Percentiles rank a stretch among this genome's conserved stretches.
Conservation (phyloP, 1,140 invertebrate genomes). For the Nymphalis io region DNA sequence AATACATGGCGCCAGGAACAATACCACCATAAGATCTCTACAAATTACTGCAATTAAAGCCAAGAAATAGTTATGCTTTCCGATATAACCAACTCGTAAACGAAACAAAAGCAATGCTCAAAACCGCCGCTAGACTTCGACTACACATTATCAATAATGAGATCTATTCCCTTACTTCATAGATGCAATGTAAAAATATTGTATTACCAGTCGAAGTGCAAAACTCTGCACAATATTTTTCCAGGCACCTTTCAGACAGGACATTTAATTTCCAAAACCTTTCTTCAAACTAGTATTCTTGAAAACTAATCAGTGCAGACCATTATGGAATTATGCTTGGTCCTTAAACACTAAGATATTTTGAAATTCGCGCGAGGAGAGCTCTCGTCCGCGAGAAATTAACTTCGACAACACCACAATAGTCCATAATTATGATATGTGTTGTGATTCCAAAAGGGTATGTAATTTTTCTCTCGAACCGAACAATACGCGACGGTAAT, state of each 20-base stretch:
- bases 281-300: slow-evolving; percentile 72
- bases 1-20: slow-evolving; percentile 49
- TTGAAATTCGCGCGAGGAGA: slow-evolving; percentile 57
- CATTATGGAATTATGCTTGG: slow-evolving; percentile 60
- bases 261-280: slow-evolving; percentile 59
- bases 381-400: slow-evolving; percentile 63
- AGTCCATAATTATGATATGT: slow-evolving; percentile 81
- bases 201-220: not conserved
- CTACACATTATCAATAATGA: slow-evolving; percentile 23
- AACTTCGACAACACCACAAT: slow-evolving; percentile 74
- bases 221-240: slow-evolving; percentile 28
- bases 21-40: slow-evolving; percentile 58
- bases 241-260: slow-evolving; percentile 40
- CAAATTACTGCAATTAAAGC: slow-evolving; percentile 68
- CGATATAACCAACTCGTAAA: slow-evolving; percentile 17
- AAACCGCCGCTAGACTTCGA: slow-evolving; percentile 7
- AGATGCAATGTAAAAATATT: slow-evolving; percentile 24
- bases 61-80: slow-evolving; percentile 28
- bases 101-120: slow-evolving; percentile 5
- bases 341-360: slow-evolving; percentile 69
- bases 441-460: slow-evolving; percentile 72
- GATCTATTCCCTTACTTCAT: slow-evolving; percentile 15
- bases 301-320: slow-evolving; percentile 74
- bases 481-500: slow-evolving; percentile 75
- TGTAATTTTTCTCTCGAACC: slow-evolving; percentile 70